Evolutionary conservation across 1,140 invertebrate species (phyloP), one percentile per base, ranked within the genome.

Genomic region (Conus betulinus): DNA sequence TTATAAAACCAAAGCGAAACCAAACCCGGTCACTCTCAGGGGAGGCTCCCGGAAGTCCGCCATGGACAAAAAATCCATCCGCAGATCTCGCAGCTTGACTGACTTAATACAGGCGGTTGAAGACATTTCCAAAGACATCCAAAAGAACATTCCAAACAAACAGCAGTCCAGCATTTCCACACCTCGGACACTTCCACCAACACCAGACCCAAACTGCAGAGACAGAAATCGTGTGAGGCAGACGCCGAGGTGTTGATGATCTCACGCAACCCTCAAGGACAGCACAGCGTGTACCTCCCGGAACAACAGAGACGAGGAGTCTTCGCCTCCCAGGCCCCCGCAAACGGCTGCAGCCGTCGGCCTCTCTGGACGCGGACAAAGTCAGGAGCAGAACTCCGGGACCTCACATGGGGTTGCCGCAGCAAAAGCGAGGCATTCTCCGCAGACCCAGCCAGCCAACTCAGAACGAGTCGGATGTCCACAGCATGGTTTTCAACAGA

Each of bases 401-500:
- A 78, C 89, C 90, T n/a, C 52, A 25, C 4, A 17, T 84, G 57
- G 60, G 53, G 63, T 71, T 51, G 25, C 74, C 20, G n/a, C 84
- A 57, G 74, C 85, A 67, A 15, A 51, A 39, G 23, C 27, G 74
- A 23, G n/a, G 20, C 15, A 76, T 87, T 52, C 51, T 87, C 74
- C 15, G 85, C 8, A 87, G 52, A 39, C 63, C 84, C n/a, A 53
- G 51, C 63, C 25, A 84, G 84, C 39, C 39, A 39, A 3, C 39
- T 39, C 6, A 53, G 85, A 39, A n/a, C 15, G 25, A 39, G 11
- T 17, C 52, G 6, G 82, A 17, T 7, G 27, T 53, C 6, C 55
- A 63, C 85, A 87, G 79, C 84, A 87, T 74, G 60, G 53, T 88
- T 15, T 71, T 90, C 63, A 93, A 91, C 76, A 87, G 93, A 87